These are phyloP conservation scores for Anthoscopus minutus DNA, from an alignment of 2,113 vertebrate species.

Conservation along the genomic window DNA sequence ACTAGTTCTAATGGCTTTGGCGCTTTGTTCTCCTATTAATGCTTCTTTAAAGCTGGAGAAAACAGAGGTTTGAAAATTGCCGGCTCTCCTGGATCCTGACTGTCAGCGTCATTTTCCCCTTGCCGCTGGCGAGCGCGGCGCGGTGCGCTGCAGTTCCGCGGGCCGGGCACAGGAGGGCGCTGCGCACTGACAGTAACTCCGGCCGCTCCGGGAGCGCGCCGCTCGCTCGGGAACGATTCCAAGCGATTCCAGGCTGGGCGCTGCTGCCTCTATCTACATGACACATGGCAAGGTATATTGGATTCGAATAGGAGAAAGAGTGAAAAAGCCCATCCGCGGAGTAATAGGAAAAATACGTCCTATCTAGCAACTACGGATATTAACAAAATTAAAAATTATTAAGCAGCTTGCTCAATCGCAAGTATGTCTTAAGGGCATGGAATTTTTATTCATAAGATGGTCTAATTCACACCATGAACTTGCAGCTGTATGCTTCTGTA, in stretches of 20 bases:
- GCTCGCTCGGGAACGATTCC: neutral
- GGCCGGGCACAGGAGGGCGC: conserved; percentile 52
- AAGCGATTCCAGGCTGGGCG: fast-evolving
- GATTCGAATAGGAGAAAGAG: neutral
- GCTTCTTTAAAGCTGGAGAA: neutral
- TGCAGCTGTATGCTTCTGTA: neutral
- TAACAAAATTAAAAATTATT: neutral
- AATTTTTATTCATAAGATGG: neutral
- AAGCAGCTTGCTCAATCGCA: neutral
- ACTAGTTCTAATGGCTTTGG: neutral
- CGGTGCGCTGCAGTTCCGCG: neutral
- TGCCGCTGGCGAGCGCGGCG: fast-evolving
- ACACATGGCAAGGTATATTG: neutral
- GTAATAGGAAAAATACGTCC: neutral
- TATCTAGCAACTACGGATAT: neutral
- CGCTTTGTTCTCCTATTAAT: neutral
- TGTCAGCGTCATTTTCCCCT: fast-evolving
- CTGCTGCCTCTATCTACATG: neutral
- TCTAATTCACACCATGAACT: neutral
- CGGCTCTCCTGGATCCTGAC: fast-evolving
- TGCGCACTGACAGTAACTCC: neutral
- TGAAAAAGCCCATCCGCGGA: neutral
- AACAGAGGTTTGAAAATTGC: neutral
- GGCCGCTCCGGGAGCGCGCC: fast-evolving
- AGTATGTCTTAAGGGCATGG: neutral